These are phyloP conservation scores for Catamblyrhynchus diadema DNA, from an alignment of 2,797 vertebrate genomes.

Conservation along the genomic window DNA sequence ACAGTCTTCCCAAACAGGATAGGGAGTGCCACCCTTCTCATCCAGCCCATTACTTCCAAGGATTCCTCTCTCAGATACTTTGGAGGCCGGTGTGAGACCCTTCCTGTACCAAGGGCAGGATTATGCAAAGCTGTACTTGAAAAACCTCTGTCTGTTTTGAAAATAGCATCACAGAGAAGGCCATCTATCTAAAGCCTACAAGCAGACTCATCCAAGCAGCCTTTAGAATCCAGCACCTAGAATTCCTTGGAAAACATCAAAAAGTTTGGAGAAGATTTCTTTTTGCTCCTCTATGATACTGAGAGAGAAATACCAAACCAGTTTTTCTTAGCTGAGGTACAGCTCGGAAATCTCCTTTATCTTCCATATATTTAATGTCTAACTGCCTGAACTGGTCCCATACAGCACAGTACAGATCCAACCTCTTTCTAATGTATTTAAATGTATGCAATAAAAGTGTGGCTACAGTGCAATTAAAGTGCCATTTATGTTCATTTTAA, in stretches of 20 bases:
- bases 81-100: neutral
- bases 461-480: slow-evolving; percentile 73
- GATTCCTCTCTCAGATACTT: neutral
- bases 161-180: neutral
- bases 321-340: neutral
- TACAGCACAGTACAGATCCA: slow-evolving; percentile 18
- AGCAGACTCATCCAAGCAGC: neutral
- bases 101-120: rapidly evolving
- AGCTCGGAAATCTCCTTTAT: slow-evolving; percentile 35
- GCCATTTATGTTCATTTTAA: slow-evolving; percentile 75
- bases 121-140: neutral
- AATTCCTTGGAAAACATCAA: neutral
- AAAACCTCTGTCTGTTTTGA: neutral
- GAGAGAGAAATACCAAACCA: neutral
- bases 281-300: neutral
- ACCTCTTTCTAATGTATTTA: slow-evolving; percentile 75
- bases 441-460: slow-evolving; percentile 70
- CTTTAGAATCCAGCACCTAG: neutral
- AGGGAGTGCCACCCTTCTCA: neutral
- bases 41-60: neutral
- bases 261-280: neutral
- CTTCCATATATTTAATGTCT: slow-evolving; percentile 22
- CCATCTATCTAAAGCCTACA: neutral
- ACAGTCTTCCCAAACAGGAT: neutral
- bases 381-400: slow-evolving; percentile 52